Percentiles rank a stretch among this genome's conserved stretches.
These are phyloP conservation scores for Eulemur macaco DNA, from an alignment of 2,113 vertebrate genomes.

Conservation along the genomic window DNA sequence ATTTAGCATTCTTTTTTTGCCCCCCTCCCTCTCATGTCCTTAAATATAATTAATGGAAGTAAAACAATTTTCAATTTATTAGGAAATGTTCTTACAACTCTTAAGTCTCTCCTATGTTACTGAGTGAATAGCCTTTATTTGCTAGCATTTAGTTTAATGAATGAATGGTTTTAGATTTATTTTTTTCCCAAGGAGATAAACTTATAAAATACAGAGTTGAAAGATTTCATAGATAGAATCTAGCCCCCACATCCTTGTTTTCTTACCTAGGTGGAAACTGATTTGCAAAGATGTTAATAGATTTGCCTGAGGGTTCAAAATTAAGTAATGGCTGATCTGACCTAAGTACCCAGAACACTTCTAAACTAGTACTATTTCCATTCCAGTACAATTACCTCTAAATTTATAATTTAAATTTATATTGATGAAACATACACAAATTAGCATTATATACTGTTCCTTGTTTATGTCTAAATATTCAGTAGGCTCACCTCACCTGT, in stretches of 20 bases:
- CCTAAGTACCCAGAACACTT: not conserved
- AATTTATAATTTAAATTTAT: not conserved
- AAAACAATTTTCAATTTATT: not conserved
- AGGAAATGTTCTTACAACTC: not conserved
- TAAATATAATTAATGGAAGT: not conserved
- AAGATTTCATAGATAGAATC: not conserved
- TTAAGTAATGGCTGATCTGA: not conserved
- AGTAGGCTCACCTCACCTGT: not conserved
- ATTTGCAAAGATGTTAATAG: not conserved
- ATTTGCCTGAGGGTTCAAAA: not conserved
- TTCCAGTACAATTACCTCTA: not conserved
- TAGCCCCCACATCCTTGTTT: not conserved
- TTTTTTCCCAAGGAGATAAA: not conserved
- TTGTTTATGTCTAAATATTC: not conserved
- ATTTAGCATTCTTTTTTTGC: not conserved
- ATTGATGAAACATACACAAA: not conserved
- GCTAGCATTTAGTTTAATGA: not conserved
- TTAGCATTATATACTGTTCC: not conserved
- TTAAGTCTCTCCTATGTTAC: not conserved
- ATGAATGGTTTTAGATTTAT: not conserved
- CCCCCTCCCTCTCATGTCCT: not conserved
- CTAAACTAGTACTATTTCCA: not conserved
- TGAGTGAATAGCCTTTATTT: not conserved
- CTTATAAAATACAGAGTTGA: not conserved
- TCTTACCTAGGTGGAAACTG: not conserved